Percentiles rank a stretch among this genome's conserved stretches.
These are phyloP conservation scores for Candoia aspera DNA, from an alignment of 2,113 vertebrate species.

Conservation along the genomic window DNA sequence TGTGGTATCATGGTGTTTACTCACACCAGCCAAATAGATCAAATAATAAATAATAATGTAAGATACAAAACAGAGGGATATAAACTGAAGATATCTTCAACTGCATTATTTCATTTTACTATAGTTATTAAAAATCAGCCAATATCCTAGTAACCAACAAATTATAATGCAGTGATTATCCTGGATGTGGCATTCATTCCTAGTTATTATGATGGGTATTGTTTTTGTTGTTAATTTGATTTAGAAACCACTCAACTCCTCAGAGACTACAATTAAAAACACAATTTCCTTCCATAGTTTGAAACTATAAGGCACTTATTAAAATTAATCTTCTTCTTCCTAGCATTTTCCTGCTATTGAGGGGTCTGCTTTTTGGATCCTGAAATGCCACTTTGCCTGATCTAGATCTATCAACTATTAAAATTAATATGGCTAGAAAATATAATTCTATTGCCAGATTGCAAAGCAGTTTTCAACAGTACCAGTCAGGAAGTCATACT, in stretches of 20 bases:
- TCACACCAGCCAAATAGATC: neutral
- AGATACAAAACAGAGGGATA: neutral
- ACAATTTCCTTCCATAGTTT: neutral
- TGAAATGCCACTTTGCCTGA: too few species aligned
- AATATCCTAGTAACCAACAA: neutral
- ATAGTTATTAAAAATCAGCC: neutral
- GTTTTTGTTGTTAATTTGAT: neutral
- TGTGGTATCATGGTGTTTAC: neutral
- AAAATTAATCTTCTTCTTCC: too few species aligned
- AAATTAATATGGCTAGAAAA: neutral
- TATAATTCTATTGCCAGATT: neutral
- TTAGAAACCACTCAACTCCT: neutral
- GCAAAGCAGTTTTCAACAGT: neutral
- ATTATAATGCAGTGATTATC: neutral
- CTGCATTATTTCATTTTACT: neutral
- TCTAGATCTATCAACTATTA: too few species aligned
- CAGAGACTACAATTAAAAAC: neutral
- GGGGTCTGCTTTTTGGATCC: too few species aligned
- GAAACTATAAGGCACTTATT: neutral
- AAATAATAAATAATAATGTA: neutral
- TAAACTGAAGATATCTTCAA: neutral
- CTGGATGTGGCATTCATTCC: neutral
- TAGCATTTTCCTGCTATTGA: too few species aligned
- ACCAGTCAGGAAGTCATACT: neutral
- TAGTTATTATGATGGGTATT: neutral